Evolutionary conservation across 2,797 vertebrate genomes (phyloP).

Genomic region (Capromys pilorides): DNA sequence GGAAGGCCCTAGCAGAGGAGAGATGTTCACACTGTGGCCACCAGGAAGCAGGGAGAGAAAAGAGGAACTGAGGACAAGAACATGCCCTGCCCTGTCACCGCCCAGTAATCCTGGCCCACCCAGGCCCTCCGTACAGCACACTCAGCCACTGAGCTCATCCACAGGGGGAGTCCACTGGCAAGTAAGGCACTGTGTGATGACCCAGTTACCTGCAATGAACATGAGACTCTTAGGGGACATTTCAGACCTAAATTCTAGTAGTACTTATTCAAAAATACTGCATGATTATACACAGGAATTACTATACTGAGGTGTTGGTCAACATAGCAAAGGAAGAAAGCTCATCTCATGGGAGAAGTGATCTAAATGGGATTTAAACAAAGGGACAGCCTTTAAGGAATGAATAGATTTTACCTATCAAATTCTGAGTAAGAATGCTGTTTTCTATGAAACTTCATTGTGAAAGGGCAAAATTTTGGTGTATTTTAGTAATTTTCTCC

Average conservation of each 20-base stretch:
- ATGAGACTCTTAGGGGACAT: background rate
- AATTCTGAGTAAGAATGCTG: background rate
- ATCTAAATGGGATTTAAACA: background rate
- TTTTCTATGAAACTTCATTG: background rate
- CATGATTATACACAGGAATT: background rate
- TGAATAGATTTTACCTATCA: background rate
- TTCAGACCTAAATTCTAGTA: background rate
- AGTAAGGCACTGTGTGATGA: background rate
- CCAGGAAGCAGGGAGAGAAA: background rate
- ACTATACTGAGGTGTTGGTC: background rate
- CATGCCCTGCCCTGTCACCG: background rate
- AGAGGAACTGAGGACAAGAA: background rate
- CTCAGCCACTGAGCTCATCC: background rate
- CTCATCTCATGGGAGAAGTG: background rate
- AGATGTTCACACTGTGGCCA: background rate
- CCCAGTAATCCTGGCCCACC: background rate
- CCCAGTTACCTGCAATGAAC: background rate
- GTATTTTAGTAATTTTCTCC: constrained; percentile 18
- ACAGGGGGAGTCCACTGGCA: background rate
- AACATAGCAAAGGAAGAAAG: background rate
- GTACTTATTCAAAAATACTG: background rate
- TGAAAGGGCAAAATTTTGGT: background rate
- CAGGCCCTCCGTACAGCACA: background rate
- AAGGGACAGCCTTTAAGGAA: background rate
- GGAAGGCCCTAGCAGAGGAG: background rate